A percentile compares a stretch with the other conserved stretches of the same genome.
Evolutionary conservation across 92 coral and sea anemone genomes (phyloP).

Genomic region (Bergia sp.): DNA sequence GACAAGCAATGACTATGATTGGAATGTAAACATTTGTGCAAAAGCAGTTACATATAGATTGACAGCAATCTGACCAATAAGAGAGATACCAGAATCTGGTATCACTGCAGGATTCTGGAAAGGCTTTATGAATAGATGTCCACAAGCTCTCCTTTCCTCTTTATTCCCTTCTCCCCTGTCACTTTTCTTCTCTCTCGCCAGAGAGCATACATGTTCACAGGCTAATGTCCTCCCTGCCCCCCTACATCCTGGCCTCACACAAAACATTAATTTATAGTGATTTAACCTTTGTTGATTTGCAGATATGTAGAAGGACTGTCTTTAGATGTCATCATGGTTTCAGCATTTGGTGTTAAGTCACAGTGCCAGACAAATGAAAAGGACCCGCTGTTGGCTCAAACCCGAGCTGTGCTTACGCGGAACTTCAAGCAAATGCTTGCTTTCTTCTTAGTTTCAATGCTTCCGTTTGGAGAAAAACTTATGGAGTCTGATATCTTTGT

Average conservation of each 20-base stretch:
- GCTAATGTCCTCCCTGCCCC: background rate
- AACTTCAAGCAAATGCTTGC: background rate
- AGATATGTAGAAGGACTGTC: background rate
- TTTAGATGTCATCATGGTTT: background rate
- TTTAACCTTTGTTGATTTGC: background rate
- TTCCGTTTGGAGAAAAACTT: conserved; percentile 1
- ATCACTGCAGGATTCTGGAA: too few relatives aligned
- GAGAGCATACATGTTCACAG: too few relatives aligned
- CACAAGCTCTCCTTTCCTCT: too few relatives aligned
- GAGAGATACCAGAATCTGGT: too few relatives aligned
- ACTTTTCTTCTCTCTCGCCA: too few relatives aligned
- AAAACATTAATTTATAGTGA: too few relatives aligned
- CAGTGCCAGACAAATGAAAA: background rate
- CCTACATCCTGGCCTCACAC: background rate
- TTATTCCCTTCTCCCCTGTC: too few relatives aligned
- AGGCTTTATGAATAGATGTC: too few relatives aligned
- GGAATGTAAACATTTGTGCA: too few relatives aligned
- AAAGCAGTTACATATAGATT: too few relatives aligned
- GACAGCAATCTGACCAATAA: too few relatives aligned
- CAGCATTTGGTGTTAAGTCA: conserved; percentile 15
- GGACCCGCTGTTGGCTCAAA: conserved; percentile 2
- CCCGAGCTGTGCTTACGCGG: background rate
- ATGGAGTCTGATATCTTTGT: background rate
- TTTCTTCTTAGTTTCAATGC: background rate
- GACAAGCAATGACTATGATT: too few relatives aligned